Conservation (phyloP, 1,140 invertebrate genomes). For the Rhopalosiphum maidis region DNA sequence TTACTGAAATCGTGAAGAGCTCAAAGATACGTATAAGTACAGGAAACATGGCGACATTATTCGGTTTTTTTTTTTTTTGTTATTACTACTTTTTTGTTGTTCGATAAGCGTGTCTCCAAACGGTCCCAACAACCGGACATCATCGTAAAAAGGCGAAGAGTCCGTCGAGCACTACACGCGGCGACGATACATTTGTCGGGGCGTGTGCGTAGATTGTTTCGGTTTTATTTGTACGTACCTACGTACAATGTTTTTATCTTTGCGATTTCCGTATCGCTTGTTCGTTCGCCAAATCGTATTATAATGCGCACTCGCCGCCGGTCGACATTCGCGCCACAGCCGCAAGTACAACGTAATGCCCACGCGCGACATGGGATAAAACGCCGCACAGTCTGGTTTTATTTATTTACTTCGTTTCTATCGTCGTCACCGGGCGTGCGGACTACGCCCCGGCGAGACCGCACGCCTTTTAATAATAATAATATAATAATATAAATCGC, state of each 20-base stretch:
- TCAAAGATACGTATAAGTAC: background rate
- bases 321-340: background rate
- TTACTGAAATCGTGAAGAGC: no score
- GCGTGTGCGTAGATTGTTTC: background rate
- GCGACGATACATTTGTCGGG: background rate
- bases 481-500: background rate
- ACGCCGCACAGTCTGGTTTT: background rate
- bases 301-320: background rate
- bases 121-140: background rate
- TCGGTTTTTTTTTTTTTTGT: background rate
- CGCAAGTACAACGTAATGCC: background rate
- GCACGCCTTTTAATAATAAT: background rate
- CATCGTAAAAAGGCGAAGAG: background rate
- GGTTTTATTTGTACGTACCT: background rate
- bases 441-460: background rate
- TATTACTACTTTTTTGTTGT: background rate
- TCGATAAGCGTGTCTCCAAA: background rate
- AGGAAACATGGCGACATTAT: background rate
- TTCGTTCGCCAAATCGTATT: background rate
- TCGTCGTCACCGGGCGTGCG: background rate
- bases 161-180: background rate
- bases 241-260: background rate
- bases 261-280: background rate
- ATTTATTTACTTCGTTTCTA: background rate
- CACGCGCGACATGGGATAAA: conserved; percentile 13